Evolutionary conservation across 2,797 vertebrate genomes (phyloP).

Genomic region (Anguilla pacifica): DNA sequence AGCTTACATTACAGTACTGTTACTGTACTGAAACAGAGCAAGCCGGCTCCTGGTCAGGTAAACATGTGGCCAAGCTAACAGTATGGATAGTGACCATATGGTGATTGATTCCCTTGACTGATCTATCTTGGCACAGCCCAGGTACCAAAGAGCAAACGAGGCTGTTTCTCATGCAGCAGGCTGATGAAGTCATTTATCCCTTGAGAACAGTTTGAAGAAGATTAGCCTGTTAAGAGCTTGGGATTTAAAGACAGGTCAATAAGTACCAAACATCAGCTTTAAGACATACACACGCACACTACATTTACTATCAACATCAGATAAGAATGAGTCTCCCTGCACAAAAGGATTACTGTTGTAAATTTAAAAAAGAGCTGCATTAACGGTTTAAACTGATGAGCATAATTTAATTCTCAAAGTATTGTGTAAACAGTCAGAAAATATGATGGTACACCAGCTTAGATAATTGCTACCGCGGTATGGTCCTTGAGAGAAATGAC

Average conservation of each 20-base stretch:
- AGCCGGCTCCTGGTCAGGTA: background rate
- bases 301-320: background rate
- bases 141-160: background rate
- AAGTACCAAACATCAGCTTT: background rate
- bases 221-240: background rate
- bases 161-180: background rate
- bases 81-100: constrained; percentile 8
- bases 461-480: background rate
- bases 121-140: background rate
- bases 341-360: background rate
- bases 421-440: background rate
- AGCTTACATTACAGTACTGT: background rate
- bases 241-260: constrained; percentile 1
- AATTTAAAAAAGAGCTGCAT: background rate
- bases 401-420: background rate
- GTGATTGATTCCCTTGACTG: background rate
- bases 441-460: background rate
- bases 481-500: background rate
- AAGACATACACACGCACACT: background rate
- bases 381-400: background rate
- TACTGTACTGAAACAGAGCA: background rate
- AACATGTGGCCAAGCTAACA: background rate
- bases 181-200: background rate
- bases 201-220: background rate
- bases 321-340: background rate